phyloP scores from a whole-genome alignment of 1,140 invertebrate genomes.

The Drosophila simulans region DNA sequence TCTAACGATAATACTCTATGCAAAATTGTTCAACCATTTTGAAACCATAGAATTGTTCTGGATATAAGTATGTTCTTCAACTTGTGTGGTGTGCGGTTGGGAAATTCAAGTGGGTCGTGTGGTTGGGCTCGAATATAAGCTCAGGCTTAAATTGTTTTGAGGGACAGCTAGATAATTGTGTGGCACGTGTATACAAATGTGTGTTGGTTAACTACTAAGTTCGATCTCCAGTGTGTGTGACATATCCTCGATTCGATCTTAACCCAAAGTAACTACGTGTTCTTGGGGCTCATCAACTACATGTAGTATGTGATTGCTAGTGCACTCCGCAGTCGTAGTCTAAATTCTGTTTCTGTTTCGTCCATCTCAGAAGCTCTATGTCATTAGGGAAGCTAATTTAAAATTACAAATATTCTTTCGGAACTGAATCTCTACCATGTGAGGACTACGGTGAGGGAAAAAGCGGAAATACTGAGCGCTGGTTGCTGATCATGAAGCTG shows the following conservation, averaged over 20 bases:
- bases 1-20: constrained; percentile 60
- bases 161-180: constrained; percentile 19
- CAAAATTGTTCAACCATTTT: constrained; percentile 79
- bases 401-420: constrained; percentile 4
- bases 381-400: constrained; percentile 12
- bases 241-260: constrained; percentile 6
- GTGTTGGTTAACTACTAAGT: constrained; percentile 31
- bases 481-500: constrained; percentile 15
- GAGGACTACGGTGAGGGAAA: background rate
- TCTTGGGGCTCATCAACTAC: too few species aligned
- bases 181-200: constrained; percentile 25
- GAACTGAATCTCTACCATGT: background rate
- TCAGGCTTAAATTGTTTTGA: constrained; percentile 42
- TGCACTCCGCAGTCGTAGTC: constrained; percentile 14
- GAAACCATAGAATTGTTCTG: constrained; percentile 79
- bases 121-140: constrained; percentile 58
- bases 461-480: constrained; percentile 37
- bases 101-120: constrained; percentile 43
- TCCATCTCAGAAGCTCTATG: constrained; percentile 23
- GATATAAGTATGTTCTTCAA: constrained; percentile 48
- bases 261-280: background rate
- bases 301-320: constrained; percentile 16
- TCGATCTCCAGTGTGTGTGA: constrained; percentile 18
- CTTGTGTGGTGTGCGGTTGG: constrained; percentile 34
- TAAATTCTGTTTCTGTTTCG: constrained; percentile 16